Evolutionary conservation across 2,797 vertebrate genomes (phyloP), one percentile per base, ranked within the genome.

Genomic region (Thamnophis elegans): DNA sequence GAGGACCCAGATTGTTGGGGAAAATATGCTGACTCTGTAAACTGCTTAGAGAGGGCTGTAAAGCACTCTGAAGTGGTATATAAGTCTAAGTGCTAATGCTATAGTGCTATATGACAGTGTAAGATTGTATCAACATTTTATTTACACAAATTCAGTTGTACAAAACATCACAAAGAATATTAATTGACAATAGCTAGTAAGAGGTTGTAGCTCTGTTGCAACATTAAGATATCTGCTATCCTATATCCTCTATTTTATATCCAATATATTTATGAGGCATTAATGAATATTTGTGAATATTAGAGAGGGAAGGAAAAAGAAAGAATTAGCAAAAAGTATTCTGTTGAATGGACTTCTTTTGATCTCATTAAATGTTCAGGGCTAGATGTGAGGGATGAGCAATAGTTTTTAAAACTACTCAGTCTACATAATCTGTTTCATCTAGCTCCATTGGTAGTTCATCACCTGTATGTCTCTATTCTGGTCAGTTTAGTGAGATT

Each of bases 351-450:
- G 68, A 12, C 56, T 88, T 92, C 47, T 55, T 62, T 91, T 90
- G 85, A 87, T 86, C 58, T 93, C 36, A 92, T 90, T 88, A 88
- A 93, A 90, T 93, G 85, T 65, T 90, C 85, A 62, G 65, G 56
- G 32, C 65, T 93, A 82, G 51, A 93, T 88, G 56, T 89, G 87
- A 93, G 13, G 53, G 32, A 90, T 85, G 89, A 92, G 58, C 85
- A 92, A 65, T 56, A 92, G 89, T 90, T 87, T 92, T 32, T 59
- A 92, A 93, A 92, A 47, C 56, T 91, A 91, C 88, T 92, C 89
- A 88, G 89, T 90, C 88, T 90, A 92, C 51, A 82, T 65, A 88
- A 65, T 88, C 93, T 88, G 91, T 85, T 93, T 92, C 91, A 92
- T 90, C 85, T 88, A 65, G 56, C 85, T 92, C 91, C 51, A 8